Base-by-base conservation (phyloP, 2,113 vertebrate genomes). In the Lepidothrix coronata region DNA sequence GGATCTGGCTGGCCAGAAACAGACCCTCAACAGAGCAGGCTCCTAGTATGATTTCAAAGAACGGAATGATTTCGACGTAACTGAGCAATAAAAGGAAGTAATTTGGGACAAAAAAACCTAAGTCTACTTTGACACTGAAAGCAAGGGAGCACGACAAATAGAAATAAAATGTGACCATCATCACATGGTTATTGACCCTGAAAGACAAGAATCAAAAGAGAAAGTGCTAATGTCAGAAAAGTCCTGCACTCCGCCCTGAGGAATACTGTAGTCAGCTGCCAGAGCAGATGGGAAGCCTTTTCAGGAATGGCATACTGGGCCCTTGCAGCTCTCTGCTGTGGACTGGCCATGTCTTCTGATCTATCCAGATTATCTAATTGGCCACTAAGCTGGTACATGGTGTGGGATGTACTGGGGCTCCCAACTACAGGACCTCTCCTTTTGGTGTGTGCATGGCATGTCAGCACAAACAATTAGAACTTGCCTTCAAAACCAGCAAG, bases 311-410 rank as follows among this genome's bases (percentile, higher is more conserved):
- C 0, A 7, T n/a, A 33, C 35, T 51, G 46, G 18, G 63, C 15
- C 43, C 43, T 71, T 11, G 20, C n/a, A 76, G 49, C 51, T 70
- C 54, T 65, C 37, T 65, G 44, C 58, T 55, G n/a, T 3, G 1
- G n/a, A 46, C 49, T 49, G 33, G 27, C 11, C 70, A 79, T 0
- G 0, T 15, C 7, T 27, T 37, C 17, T 6, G 1, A 17, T 14
- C 22, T 57, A 4, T 21, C 18, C 48, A 62, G 39, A 30, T 15
- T 70, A 73, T 6, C 22, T 52, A 37, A 54, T 0, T 0, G 1
- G 30, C 13, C 27, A 19, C 49, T 22, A 35, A 70, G 25, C 22
- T 77, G 63, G 46, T 37, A 58, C 13, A 19, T 0, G 0, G 27
- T 79, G 41, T 20, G 48, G 54, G 43, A 27, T n/a, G 16, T 30